Evolutionary conservation across 1,140 invertebrate genomes (phyloP).

Genomic region (Diachasma alloeum): DNA sequence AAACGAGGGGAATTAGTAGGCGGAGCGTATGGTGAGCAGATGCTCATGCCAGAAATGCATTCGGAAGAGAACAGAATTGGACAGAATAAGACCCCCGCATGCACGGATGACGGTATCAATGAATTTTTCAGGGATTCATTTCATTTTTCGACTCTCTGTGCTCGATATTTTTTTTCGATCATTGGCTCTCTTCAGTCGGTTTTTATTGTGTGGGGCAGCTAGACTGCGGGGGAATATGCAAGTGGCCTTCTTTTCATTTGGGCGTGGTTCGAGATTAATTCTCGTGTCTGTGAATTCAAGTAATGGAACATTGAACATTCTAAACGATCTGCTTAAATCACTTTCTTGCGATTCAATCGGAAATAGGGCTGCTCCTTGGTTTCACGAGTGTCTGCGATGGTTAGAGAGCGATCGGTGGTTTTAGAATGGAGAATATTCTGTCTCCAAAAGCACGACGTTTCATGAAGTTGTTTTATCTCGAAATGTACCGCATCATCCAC

Average conservation of each 20-base stretch:
- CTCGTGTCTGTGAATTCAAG: not conserved
- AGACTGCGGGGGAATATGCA: not conserved
- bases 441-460: no score
- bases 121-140: not conserved
- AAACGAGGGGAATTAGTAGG: slow-evolving; percentile 54
- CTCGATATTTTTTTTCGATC: no score
- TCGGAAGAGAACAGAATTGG: not conserved
- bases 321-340: not conserved
- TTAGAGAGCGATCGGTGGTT: no score
- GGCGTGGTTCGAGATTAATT: not conserved
- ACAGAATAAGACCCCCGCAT: slow-evolving; percentile 15
- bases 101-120: not conserved
- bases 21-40: slow-evolving; percentile 50
- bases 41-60: slow-evolving; percentile 35
- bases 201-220: not conserved
- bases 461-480: no score
- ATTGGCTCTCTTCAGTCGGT: no score
- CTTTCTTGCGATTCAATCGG: not conserved
- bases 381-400: no score
- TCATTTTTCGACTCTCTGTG: not conserved
- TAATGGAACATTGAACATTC: not conserved
- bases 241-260: not conserved
- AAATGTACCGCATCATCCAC: no score
- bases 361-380: no score
- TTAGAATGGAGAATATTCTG: no score